Evolutionary conservation across 1,140 invertebrate genomes (phyloP), one percentile per base, ranked within the genome.

Genomic region (Drosophila truncata): DNA sequence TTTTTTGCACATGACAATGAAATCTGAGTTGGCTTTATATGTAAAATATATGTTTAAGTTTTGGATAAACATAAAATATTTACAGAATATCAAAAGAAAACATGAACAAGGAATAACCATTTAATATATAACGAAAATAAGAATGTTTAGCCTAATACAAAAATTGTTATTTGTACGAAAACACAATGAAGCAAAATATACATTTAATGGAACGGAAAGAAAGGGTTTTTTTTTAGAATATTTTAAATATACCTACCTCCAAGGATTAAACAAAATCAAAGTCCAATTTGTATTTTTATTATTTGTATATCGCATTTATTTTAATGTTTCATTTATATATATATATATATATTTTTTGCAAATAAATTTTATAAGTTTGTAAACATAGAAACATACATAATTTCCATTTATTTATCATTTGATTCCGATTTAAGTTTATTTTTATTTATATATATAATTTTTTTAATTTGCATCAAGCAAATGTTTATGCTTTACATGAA

Each of bases 301-400:
- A 66, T 85, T 85, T 85, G 82, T 85, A 86, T 86, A 85, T 85
- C 82, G 82, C 82, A 86, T 85, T 85, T 85, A 85, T 85, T 85
- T 85, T 80, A 86, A 85, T 82, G 80, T 82, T 77, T 82, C 66
- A 82, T 82, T 78, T 82, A 81, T 81, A 79, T 82, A 82, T 82
- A 82, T 81, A 78, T 73, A 78, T 72, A 74, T 54, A 72, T 80
- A 77, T 72, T 52, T 75, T 80, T 82, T 82, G 78, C 79, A 82
- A 82, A 82, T 82, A 82, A 82, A 62, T 82, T 73, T 72, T 82
- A 64, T 82, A 82, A 78, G 82, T 65, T 52, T 78, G 70, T 86
- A 86, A 78, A 86, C 82, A 86, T 86, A 78, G 75, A 78, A 78
- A 78, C 72, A 78, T 77, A 78, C 74, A 78, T 78, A 78, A 63